Evolutionary conservation across 2,888 invertebrate species (phyloP), one percentile per base, ranked within the genome.

Genomic region (Pheosia gnoma): DNA sequence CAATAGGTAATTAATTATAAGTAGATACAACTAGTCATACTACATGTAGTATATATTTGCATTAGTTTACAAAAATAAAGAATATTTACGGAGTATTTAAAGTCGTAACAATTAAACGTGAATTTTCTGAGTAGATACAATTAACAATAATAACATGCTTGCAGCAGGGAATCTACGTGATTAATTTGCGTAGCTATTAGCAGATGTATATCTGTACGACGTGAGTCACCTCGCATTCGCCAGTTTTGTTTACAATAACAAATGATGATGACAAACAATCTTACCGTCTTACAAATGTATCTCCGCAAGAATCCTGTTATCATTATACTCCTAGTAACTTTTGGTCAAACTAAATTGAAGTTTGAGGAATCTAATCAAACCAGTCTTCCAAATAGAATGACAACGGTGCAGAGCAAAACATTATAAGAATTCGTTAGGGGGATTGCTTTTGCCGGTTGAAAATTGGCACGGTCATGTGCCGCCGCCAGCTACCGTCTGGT

Each of bases 181-280:
- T 77, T 79, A 82, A 81, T 82, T 79, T 80, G 69, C 60, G 59
- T 71, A 72, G 72, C 76, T 71, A 74, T 80, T 74, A 79, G 68
- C 74, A 78, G 73, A 77, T 79, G 79, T 75, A 75, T 78, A 75
- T 78, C 69, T 71, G 66, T 75, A 75, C 74, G 72, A 70, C 59
- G 61, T 86, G 86, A 87, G 68, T 86, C 85, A 84, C 70, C 59
- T 64, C 59, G 69, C 74, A 75, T 76, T 75, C 75, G 75, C 75
- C 70, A 71, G 80, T 79, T 81, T 79, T 89, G 86, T 88, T 88
- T 89, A 88, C 86, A 86, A 85, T 81, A 88, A 87, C 85, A 87
- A 72, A 85, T 77, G 78, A 81, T 79, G 79, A 80, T 80, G 77
- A 82, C 75, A 80, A 80, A 70, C 77, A 77, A 74, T 54, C 72